Evolutionary conservation across 2,888 invertebrate species (phyloP).

Genomic region (Plusia festucae): DNA sequence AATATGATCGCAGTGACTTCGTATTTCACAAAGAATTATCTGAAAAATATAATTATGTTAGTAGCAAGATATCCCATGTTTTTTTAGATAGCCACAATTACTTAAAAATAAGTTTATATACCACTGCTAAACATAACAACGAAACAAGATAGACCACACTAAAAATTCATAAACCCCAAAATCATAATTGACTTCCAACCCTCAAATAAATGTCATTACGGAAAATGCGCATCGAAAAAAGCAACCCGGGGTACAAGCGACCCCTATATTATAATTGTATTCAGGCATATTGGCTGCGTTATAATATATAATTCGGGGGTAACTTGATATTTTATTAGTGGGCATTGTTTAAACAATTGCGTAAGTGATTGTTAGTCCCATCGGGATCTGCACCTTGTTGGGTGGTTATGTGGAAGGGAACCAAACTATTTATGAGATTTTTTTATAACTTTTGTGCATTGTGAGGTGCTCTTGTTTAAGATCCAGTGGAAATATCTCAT

Average conservation of each 20-base stretch:
- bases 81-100: too few species aligned
- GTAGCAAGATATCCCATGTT: too few species aligned
- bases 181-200: constrained; percentile 58
- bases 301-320: constrained; percentile 78
- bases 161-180: constrained; percentile 36
- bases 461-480: background rate
- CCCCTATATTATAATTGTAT: constrained; percentile 61
- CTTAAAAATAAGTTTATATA: too few species aligned
- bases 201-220: constrained; percentile 59
- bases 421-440: constrained; percentile 25
- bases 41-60: too few species aligned
- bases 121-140: constrained; percentile 16
- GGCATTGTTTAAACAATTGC: constrained; percentile 88
- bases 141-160: constrained; percentile 46
- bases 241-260: constrained; percentile 50
- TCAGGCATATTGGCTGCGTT: constrained; percentile 73
- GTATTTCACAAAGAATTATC: too few species aligned
- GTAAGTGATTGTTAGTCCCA: constrained; percentile 84
- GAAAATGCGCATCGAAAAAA: constrained; percentile 61
- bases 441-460: constrained; percentile 6
- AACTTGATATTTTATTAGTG: constrained; percentile 86
- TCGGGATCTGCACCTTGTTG: constrained; percentile 78
- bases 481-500: background rate
- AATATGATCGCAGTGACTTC: too few species aligned
- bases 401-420: constrained; percentile 56